A percentile compares a stretch with the other conserved stretches of the same genome.
Conservation (phyloP, 2,113 vertebrate species). For the Helogale parvula region DNA sequence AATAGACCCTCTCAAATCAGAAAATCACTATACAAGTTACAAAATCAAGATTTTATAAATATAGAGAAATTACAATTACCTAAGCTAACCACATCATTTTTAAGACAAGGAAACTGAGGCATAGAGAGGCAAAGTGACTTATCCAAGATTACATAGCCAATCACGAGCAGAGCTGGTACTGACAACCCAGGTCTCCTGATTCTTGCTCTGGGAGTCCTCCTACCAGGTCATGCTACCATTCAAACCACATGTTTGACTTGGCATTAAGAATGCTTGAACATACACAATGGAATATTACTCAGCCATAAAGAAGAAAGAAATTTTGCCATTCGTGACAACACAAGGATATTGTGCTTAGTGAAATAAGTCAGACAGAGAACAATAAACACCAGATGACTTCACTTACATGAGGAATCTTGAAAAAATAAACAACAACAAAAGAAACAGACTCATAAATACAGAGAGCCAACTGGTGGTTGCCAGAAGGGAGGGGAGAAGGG, state of each 20-base stretch:
- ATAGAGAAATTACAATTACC: background rate
- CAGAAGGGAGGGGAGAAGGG: background rate
- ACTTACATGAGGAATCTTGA: background rate
- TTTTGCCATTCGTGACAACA: background rate
- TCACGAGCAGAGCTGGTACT: background rate
- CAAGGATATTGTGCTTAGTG: background rate
- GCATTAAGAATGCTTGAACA: background rate
- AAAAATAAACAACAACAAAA: background rate
- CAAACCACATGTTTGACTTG: background rate
- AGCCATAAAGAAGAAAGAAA: background rate
- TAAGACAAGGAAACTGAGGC: background rate
- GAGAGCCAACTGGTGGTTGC: background rate
- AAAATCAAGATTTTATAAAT: conserved; percentile 49
- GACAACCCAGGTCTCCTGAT: background rate
- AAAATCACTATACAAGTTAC: conserved; percentile 26
- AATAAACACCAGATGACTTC: background rate
- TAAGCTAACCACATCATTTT: background rate
- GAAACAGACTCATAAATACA: background rate
- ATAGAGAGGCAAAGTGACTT: background rate
- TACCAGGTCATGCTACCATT: background rate
- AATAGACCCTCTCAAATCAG: conserved; percentile 20
- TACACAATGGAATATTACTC: background rate
- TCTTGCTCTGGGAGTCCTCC: background rate
- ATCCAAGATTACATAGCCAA: background rate
- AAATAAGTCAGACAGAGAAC: background rate